Evolutionary conservation across 2,797 vertebrate genomes (phyloP).

Genomic region (Myiotriccus ornatus): DNA sequence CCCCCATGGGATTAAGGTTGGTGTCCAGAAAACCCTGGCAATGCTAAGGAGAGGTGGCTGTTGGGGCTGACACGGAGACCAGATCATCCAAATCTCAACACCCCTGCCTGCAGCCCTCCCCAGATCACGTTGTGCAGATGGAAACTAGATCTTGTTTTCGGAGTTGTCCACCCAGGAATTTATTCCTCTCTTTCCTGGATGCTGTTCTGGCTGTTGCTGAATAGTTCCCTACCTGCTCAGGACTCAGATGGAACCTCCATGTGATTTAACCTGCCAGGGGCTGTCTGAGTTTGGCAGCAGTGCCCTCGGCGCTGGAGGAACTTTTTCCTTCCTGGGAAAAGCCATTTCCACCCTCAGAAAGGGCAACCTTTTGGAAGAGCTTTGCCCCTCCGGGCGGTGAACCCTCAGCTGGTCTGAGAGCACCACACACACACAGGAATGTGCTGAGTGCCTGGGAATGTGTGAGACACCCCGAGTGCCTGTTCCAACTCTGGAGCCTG

Average conservation of each 20-base stretch:
- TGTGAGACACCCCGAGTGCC: neutral
- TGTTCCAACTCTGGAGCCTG: neutral
- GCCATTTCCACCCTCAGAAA: neutral
- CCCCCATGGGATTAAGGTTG: neutral
- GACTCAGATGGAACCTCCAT: neutral
- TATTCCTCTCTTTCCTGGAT: neutral
- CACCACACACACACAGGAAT: neutral
- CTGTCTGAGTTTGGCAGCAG: neutral
- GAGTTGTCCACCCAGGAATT: neutral
- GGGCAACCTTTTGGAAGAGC: neutral
- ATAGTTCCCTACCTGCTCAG: neutral
- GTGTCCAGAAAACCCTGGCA: neutral
- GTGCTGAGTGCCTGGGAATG: constrained; percentile 18
- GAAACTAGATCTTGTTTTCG: neutral
- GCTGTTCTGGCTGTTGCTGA: neutral
- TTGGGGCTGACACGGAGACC: neutral
- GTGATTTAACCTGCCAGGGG: neutral
- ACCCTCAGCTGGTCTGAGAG: neutral
- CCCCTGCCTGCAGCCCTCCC: neutral
- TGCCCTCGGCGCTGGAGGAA: neutral
- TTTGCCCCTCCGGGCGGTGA: neutral
- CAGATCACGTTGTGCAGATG: neutral
- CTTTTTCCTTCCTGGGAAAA: neutral
- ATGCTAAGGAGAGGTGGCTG: neutral
- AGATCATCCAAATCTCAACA: neutral